Conservation (phyloP, 2,888 invertebrate species). For the Labia minor region DNA sequence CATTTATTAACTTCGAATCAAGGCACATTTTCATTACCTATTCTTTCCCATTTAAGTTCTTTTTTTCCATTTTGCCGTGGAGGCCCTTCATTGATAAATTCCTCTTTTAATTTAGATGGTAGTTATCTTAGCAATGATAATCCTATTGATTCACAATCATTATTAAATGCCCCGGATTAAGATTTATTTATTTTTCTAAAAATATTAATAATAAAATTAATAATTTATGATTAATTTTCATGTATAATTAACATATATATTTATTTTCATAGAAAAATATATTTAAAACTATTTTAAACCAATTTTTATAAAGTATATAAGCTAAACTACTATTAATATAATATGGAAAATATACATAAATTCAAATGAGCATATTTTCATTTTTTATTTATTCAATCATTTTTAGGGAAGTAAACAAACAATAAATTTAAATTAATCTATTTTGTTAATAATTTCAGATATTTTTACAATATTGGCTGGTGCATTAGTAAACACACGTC, state of each 20-base stretch:
- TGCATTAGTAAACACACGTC: background rate
- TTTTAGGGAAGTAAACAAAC: no score
- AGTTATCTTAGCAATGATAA: conserved; percentile 6
- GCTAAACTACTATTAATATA: no score
- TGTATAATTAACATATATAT: no score
- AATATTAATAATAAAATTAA: background rate
- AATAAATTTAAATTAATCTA: background rate
- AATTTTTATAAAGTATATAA: no score
- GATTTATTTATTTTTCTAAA: background rate
- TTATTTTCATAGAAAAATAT: no score
- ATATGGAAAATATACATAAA: no score
- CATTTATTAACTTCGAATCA: conserved; percentile 28
- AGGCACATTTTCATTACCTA: conserved; percentile 28
- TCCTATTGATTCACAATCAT: conserved; percentile 50
- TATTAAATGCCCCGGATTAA: conserved; percentile 57
- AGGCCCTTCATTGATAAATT: conserved; percentile 18
- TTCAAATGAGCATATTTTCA: no score
- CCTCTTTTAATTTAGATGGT: background rate
- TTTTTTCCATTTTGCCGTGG: conserved; percentile 40
- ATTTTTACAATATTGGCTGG: background rate
- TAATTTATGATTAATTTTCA: background rate
- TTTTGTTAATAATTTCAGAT: background rate
- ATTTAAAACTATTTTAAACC: no score
- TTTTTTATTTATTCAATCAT: no score
- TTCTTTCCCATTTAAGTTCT: conserved; percentile 30